Evolutionary conservation across 2,888 invertebrate genomes (phyloP), one percentile per base, ranked within the genome.

Genomic region (Dastarcus helophoroides): DNA sequence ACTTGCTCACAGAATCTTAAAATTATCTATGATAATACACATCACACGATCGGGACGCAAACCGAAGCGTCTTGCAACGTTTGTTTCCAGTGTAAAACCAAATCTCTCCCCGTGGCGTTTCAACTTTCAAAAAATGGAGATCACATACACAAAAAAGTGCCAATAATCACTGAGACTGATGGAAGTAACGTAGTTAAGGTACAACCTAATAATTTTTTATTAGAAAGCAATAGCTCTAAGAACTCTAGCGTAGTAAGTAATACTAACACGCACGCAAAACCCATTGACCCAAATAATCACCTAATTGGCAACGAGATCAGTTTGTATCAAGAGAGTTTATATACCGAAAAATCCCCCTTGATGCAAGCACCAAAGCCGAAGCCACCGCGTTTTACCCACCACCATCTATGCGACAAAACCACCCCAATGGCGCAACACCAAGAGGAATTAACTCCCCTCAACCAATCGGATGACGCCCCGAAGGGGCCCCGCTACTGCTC

Each of bases 401-500:
- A n/a, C n/a, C n/a, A n/a, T n/a, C n/a, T n/a, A n/a, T n/a, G n/a
- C n/a, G n/a, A n/a, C n/a, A n/a, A n/a, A n/a, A n/a, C n/a, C n/a
- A n/a, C n/a, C n/a, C 36, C 8, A 33, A 29, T 17, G 16, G 37
- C 10, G 24, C 30, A 9, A 33, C 32, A 14, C 32, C n/a, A n/a
- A n/a, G n/a, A n/a, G n/a, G n/a, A n/a, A n/a, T n/a, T n/a, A n/a
- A n/a, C n/a, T n/a, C n/a, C n/a, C n/a, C n/a, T n/a, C n/a, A n/a
- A n/a, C n/a, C n/a, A n/a, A n/a, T n/a, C n/a, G n/a, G n/a, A n/a
- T n/a, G n/a, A n/a, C n/a, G n/a, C n/a, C n/a, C 28, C 44, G 3
- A 54, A 47, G 43, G 82, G 82, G 1, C 81, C 84, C 2, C 67
- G 83, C 38, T 75, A 80, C 46, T 84, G 83, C 48, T 78, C 83